phyloP scores from a whole-genome alignment of 2,888 invertebrate genomes.

The Orchestes rusci region DNA sequence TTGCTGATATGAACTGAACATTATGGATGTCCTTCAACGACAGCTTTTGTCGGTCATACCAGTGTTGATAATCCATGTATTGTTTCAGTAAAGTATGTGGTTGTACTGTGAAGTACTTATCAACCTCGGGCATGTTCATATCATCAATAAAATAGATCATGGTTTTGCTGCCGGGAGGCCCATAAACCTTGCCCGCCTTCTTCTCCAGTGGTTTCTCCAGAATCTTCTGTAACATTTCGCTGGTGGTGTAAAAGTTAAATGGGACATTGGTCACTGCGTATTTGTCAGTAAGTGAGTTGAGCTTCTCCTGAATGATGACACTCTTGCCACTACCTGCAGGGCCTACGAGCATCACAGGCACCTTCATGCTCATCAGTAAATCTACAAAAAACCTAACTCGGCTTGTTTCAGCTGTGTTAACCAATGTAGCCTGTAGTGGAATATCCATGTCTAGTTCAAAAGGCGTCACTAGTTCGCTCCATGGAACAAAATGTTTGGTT shows the following conservation, averaged over 20 bases:
- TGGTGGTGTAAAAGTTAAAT: constrained; percentile 92
- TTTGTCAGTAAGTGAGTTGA: constrained; percentile 63
- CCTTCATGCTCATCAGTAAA: constrained; percentile 64
- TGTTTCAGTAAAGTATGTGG: constrained; percentile 90
- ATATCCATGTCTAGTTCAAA: constrained; percentile 83
- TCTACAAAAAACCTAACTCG: constrained; percentile 80
- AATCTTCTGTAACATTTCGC: constrained; percentile 81
- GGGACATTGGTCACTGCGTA: constrained; percentile 84
- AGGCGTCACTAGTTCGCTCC: constrained; percentile 71
- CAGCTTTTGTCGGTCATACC: constrained; percentile 88
- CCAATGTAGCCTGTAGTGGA: constrained; percentile 69
- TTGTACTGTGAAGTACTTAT: constrained; percentile 89
- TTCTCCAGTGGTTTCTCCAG: constrained; percentile 90
- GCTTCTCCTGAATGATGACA: constrained; percentile 80
- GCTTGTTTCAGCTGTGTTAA: constrained; percentile 85
- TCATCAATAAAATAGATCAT: constrained; percentile 94
- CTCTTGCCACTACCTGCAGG: constrained; percentile 88
- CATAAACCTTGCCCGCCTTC: constrained; percentile 89
- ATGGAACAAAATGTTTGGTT: constrained; percentile 77
- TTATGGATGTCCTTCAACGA: constrained; percentile 85
- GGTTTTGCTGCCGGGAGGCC: constrained; percentile 86
- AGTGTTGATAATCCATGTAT: constrained; percentile 89
- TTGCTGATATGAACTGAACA: constrained; percentile 89
- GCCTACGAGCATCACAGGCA: constrained; percentile 88
- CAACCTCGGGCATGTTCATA: constrained; percentile 96